Evolutionary conservation across 2,113 vertebrate genomes (phyloP), one percentile per base, ranked within the genome.

Genomic region (Geococcyx californianus): DNA sequence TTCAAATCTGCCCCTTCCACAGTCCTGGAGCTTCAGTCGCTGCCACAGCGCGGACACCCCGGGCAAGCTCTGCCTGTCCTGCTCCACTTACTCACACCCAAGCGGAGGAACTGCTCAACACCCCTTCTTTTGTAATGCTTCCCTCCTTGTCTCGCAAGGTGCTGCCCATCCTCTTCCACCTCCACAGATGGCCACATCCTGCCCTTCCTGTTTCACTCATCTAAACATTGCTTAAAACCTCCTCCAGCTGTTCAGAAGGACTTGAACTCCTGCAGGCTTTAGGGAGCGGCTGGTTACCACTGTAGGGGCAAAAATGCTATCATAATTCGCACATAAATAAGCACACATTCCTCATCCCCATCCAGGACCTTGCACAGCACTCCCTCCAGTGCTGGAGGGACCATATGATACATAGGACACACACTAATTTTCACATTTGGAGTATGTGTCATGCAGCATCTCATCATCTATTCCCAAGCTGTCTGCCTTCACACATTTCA

Each of bases 201-300:
- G 93, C 74, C 84, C 93, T 84, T 91, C 91, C 87, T 85, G 89
- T 79, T 94, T 81, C 91, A 16, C 87, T 49, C 89, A 55, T 15
- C 49, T 49, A n/a, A 77, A 58, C 56, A 23, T 7, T 40, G 55
- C 44, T 66, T 62, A 58, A 64, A 89, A 47, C 49, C 33, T 78
- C 52, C 29, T 33, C 47, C 51, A 59, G 25, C 52, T 84, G 38
- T 19, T 52, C 16, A 54, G 40, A 54, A 77, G 52, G 83, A 52
- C 31, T 36, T 45, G 62, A 78, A 70, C 24, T 77, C 55, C 76
- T 84, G 72, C 26, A 56, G 56, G 40, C 47, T 87, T 59, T 63
- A 55, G 40, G 40, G 17, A 88, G 29, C 0, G 0, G 31, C 0
- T 62, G 44, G 52, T 72, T 79, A 67, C 42, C 8, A 28, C 66